These are phyloP conservation scores for Penaeus vannamei DNA, from an alignment of 1,140 invertebrate genomes.

Conservation along the genomic window DNA sequence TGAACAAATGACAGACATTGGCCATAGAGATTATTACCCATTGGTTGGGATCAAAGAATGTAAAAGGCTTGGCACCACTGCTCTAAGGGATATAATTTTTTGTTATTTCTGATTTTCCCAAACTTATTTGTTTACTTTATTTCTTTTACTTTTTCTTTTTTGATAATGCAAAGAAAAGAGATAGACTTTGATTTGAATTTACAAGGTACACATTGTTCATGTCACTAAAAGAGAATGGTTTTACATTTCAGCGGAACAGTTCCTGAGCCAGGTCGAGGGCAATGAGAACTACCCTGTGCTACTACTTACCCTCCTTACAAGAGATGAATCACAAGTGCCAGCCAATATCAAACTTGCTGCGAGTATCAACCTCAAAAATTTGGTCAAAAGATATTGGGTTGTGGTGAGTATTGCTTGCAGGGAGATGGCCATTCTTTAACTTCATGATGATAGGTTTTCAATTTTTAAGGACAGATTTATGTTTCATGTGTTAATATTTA, in stretches of 20 bases:
- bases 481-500: too few species aligned
- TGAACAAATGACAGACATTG: too few species aligned
- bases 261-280: conserved; percentile 89
- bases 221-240: neutral
- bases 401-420: conserved; percentile 77
- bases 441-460: neutral
- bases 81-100: too few species aligned
- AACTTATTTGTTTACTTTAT: too few species aligned
- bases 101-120: too few species aligned
- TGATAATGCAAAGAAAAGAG: too few species aligned
- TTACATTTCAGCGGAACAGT: conserved; percentile 85
- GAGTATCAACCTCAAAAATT: conserved; percentile 97
- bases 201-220: neutral
- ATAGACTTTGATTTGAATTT: conserved; percentile 46
- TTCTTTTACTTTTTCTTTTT: too few species aligned
- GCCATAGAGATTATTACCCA: too few species aligned
- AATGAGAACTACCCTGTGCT: conserved; percentile 93
- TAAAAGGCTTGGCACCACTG: too few species aligned
- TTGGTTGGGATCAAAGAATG: too few species aligned
- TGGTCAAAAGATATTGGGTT: conserved; percentile 95
- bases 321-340: conserved; percentile 79
- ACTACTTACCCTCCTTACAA: conserved; percentile 85
- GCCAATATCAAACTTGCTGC: conserved; percentile 85
- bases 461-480: neutral
- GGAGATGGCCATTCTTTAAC: neutral